Conservation (phyloP, 1,140 invertebrate genomes). For the Drosophila teissieri region DNA sequence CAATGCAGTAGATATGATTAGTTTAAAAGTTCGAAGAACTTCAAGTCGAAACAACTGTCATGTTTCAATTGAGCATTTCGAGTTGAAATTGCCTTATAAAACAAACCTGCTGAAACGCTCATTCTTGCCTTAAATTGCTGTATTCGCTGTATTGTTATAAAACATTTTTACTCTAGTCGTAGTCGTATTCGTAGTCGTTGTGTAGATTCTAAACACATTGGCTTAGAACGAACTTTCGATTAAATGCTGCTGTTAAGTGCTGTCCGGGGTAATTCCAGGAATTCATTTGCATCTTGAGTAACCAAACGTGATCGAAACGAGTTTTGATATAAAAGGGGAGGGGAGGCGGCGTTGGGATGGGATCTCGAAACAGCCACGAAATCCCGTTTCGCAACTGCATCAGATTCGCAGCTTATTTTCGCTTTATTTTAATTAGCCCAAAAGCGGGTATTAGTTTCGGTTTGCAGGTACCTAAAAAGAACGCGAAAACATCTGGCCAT, state of each 20-base stretch:
- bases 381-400: constrained; percentile 33
- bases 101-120: constrained; percentile 4
- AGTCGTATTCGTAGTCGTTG: too few species aligned
- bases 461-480: constrained; percentile 20
- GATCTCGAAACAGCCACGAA: not conserved
- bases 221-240: constrained; percentile 29
- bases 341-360: not conserved
- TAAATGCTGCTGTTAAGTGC: constrained; percentile 20
- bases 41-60: too few species aligned
- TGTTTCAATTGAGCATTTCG: not conserved
- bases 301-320: constrained; percentile 38
- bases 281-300: constrained; percentile 32
- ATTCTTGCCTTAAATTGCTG: not conserved
- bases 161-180: constrained; percentile 7
- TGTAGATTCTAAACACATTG: not conserved
- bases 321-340: constrained; percentile 14
- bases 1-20: too few species aligned
- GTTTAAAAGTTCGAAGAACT: too few species aligned
- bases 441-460: constrained; percentile 11
- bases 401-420: constrained; percentile 9
- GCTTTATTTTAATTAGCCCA: constrained; percentile 31
- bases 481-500: constrained; percentile 21
- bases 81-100: not conserved
- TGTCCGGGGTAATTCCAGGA: constrained; percentile 37
- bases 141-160: not conserved